Percentiles rank a stretch among this genome's conserved stretches.
Conservation (phyloP, 30 jellyfish, hydroid and myxozoan genomes). For the Mastigias papua region DNA sequence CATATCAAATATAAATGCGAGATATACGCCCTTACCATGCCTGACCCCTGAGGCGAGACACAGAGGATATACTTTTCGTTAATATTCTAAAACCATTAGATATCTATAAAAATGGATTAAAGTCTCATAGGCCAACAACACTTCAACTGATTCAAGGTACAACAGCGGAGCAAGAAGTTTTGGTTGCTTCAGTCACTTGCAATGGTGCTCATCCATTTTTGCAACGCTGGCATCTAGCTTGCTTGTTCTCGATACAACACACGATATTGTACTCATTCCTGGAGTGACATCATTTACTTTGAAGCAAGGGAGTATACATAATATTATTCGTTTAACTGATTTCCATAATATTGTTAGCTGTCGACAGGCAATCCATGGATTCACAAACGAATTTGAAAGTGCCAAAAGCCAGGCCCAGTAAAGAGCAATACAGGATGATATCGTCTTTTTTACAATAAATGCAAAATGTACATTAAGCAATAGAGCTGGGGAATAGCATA, state of each 20-base stretch:
- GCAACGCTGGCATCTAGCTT: neutral
- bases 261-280: neutral
- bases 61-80: no score
- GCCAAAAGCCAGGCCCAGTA: conserved; percentile 67
- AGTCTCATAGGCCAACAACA: no score
- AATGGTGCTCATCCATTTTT: neutral
- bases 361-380: conserved; percentile 61
- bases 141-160: no score
- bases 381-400: conserved; percentile 27
- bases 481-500: conserved; percentile 50
- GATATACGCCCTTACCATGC: no score
- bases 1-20: no score
- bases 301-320: neutral
- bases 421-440: neutral
- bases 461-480: conserved; percentile 32
- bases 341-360: conserved; percentile 42
- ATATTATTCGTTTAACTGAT: conserved; percentile 3
- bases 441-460: conserved; percentile 5
- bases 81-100: conserved; percentile 25
- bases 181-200: no score
- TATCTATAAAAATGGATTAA: neutral
- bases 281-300: conserved; percentile 14
- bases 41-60: no score
- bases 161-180: conserved; percentile 28
- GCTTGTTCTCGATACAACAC: conserved; percentile 3